Conservation (phyloP, 2,888 invertebrate genomes). For the Ophion obscuratus region DNA sequence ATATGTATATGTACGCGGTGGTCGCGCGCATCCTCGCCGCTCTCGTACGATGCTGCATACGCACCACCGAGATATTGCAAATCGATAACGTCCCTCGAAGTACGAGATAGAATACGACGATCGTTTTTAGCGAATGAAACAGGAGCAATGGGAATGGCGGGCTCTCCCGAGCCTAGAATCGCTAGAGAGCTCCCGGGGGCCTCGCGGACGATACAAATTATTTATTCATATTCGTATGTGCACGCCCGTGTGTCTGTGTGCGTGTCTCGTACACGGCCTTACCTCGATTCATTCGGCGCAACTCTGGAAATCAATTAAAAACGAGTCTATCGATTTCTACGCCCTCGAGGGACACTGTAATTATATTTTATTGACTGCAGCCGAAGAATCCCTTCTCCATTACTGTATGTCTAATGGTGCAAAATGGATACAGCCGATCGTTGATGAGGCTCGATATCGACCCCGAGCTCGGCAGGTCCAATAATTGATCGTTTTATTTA, state of each 20-base stretch:
- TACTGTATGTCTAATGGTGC: constrained; percentile 53
- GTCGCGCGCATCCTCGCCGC: constrained; percentile 6
- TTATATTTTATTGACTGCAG: constrained; percentile 68
- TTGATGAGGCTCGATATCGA: constrained; percentile 39
- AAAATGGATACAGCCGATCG: constrained; percentile 47
- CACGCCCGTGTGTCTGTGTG: not conserved
- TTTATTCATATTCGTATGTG: constrained; percentile 61
- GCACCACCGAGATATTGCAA: constrained; percentile 53
- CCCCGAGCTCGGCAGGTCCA: constrained; percentile 18
- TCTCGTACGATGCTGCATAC: constrained; percentile 13
- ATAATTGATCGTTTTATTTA: constrained; percentile 57
- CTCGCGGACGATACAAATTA: constrained; percentile 59
- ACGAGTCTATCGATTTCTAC: constrained; percentile 63
- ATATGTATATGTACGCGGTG: constrained; percentile 6
- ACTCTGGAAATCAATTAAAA: constrained; percentile 66
- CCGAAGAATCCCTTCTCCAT: constrained; percentile 44
- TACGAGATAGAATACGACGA: constrained; percentile 32
- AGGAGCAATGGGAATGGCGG: constrained; percentile 60
- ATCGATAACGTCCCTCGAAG: constrained; percentile 57
- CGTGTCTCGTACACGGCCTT: constrained; percentile 16
- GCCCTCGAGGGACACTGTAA: constrained; percentile 65
- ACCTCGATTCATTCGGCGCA: constrained; percentile 45
- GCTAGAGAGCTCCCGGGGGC: constrained; percentile 47
- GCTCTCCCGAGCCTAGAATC: constrained; percentile 28
- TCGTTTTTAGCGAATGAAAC: constrained; percentile 64